Evolutionary conservation across 2,797 vertebrate species (phyloP), one percentile per base, ranked within the genome.

Genomic region (Microctenopoma steveboyesi): DNA sequence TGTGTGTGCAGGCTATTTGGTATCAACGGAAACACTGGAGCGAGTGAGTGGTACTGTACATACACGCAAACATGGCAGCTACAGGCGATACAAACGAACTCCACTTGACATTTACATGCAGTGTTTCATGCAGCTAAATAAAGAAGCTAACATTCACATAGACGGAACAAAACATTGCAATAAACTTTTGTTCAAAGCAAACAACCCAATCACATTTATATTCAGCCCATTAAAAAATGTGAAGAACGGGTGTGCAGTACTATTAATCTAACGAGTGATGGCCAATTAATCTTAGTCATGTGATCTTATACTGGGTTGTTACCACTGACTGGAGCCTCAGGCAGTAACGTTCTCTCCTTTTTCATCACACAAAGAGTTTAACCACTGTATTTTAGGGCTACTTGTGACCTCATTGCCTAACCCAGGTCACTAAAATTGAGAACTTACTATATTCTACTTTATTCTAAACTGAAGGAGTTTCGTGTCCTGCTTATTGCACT

Each of bases 61-160:
- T 37, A 69, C 67, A 52, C 33, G n/a, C 64, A 71, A 7, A 71
- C 42, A 65, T 59, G 49, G 16, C n/a, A 46, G 22, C 45, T 37
- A 55, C 59, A 78, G 46, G 16, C 39, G 52, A 37, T 28, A 51
- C 2, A 51, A 48, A 52, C 22, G 25, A 2, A 33, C 28, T 54
- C 3, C 25, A n/a, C 6, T 45, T 49, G 37, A 68, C n/a, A 58
- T 68, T 48, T 5, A 7, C 74, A 75, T 81, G 79, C 75, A 69
- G 1, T 16, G 35, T 57, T 53, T 61, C 50, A 14, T 13, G 43
- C 57, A 28, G 53, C 18, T 15, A 28, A 50, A 50, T 5, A 47
- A 39, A 43, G 13, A 16, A 51, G 63, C 7, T 0, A 46, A 61
- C 50, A 56, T 51, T 57, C 28, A 56, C 16, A 40, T 7, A 39